These are phyloP conservation scores for Synchiropus splendidus DNA, from an alignment of 2,113 vertebrate species.

Conservation along the genomic window DNA sequence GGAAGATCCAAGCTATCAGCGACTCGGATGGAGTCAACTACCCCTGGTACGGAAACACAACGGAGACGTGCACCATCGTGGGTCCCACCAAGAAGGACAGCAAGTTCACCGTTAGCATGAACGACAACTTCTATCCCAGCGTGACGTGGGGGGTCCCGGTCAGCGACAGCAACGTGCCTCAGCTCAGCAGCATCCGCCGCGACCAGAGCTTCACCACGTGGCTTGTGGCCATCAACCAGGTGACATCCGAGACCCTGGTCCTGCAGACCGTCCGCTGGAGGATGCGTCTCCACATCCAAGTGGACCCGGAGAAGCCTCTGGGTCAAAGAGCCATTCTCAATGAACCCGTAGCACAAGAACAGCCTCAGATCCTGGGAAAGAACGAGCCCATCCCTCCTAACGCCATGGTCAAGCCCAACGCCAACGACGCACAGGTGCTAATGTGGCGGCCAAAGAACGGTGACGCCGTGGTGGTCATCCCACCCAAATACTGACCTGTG, in stretches of 20 bases:
- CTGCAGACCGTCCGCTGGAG: constrained; percentile 92
- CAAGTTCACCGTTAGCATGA: constrained; percentile 94
- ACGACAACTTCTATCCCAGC: constrained; percentile 98
- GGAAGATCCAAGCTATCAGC: constrained; percentile 88
- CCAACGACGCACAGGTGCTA: constrained; percentile 97
- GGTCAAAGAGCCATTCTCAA: constrained; percentile 79
- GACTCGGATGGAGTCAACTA: constrained; percentile 97
- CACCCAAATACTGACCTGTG: constrained; percentile 81
- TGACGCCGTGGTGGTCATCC: constrained; percentile 84
- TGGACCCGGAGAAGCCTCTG: constrained; percentile 78
- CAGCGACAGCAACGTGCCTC: constrained; percentile 85
- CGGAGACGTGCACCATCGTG: constrained; percentile 86
- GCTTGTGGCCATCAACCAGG: constrained; percentile 89
- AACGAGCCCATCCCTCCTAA: constrained; percentile 86
- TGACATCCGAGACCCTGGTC: constrained; percentile 77
- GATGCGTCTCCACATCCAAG: constrained; percentile 86
- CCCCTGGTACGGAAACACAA: constrained; percentile 97
- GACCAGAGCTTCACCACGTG: constrained; percentile 98
- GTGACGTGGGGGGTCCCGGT: constrained; percentile 96
- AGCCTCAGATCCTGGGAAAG: constrained; percentile 82
- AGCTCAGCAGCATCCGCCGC: constrained; percentile 83
- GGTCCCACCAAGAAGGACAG: constrained; percentile 88
- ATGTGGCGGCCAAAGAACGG: constrained; percentile 94
- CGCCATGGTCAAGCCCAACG: constrained; percentile 94
- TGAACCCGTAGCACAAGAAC: constrained; percentile 82